phyloP scores from a whole-genome alignment of 2,797 vertebrate species.

The Rhynchonycteris naso region DNA sequence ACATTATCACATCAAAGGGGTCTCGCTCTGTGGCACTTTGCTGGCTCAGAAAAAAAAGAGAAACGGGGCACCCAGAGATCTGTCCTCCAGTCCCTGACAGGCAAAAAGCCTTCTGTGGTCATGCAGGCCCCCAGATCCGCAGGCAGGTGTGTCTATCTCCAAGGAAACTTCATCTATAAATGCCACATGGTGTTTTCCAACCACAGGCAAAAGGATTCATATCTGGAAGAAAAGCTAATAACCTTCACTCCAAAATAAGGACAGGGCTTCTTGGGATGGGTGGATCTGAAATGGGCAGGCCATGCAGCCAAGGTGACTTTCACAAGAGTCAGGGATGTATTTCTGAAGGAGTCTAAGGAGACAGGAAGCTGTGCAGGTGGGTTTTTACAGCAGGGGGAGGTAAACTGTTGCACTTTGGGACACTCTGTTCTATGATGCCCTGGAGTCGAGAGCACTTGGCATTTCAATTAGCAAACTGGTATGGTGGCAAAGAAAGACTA shows the following conservation, averaged over 20 bases:
- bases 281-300: not conserved
- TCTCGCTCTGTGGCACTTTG: not conserved
- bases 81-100: not conserved
- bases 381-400: not conserved
- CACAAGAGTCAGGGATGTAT: not conserved
- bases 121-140: not conserved
- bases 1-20: constrained; percentile 51
- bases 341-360: not conserved
- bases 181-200: not conserved
- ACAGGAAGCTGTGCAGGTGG: not conserved
- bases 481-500: not conserved
- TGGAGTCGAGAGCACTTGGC: not conserved
- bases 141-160: constrained; percentile 37
- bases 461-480: fast-evolving
- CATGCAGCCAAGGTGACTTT: not conserved
- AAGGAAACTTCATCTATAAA: constrained; percentile 58
- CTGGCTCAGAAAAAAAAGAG: not conserved
- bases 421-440: not conserved
- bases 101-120: not conserved
- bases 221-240: not conserved
- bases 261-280: not conserved
- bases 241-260: not conserved
- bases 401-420: not conserved
- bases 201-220: not conserved
- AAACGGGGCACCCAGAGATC: not conserved